Percentiles rank a stretch among this genome's conserved stretches.
Evolutionary conservation across 2,888 invertebrate species (phyloP).

Genomic region (Sycophila texana): DNA sequence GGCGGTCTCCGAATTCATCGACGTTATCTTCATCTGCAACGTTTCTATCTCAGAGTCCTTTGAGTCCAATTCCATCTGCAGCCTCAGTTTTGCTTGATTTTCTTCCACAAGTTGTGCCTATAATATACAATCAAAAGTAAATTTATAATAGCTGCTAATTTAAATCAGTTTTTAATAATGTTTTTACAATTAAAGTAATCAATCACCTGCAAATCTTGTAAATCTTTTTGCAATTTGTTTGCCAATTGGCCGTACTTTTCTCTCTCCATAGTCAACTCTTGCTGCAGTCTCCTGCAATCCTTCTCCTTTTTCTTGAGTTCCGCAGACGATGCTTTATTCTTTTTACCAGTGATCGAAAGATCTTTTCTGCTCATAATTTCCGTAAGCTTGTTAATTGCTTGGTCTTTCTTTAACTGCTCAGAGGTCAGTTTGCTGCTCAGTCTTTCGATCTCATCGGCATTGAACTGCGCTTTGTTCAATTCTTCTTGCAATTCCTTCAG

Average conservation of each 20-base stretch:
- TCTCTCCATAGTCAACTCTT: slow-evolving; percentile 94
- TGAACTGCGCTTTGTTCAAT: slow-evolving; percentile 60
- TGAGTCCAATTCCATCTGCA: slow-evolving; percentile 97
- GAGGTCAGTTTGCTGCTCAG: slow-evolving; percentile 89
- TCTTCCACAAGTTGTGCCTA: slow-evolving; percentile 91
- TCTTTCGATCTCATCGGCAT: slow-evolving; percentile 88
- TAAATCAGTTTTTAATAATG: background rate
- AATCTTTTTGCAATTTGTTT: slow-evolving; percentile 88
- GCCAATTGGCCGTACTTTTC: slow-evolving; percentile 95
- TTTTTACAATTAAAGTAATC: background rate
- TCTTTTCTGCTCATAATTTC: slow-evolving; percentile 97
- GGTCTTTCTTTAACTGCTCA: slow-evolving; percentile 91
- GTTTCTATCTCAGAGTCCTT: slow-evolving; percentile 98
- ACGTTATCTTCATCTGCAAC: slow-evolving; percentile 88
- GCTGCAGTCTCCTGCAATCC: slow-evolving; percentile 94
- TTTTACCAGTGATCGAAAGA: slow-evolving; percentile 83
- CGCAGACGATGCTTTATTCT: slow-evolving; percentile 86
- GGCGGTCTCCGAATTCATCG: slow-evolving; percentile 90
- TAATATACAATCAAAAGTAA: background rate
- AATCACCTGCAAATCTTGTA: slow-evolving; percentile 83
- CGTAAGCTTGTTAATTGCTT: slow-evolving; percentile 97
- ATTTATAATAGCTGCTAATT: no score
- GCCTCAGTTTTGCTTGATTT: slow-evolving; percentile 84
- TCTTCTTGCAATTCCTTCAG: slow-evolving; percentile 88
- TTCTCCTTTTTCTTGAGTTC: slow-evolving; percentile 93